Base-by-base conservation (phyloP, 2,113 vertebrate genomes). In the Tyrannus savana region DNA sequence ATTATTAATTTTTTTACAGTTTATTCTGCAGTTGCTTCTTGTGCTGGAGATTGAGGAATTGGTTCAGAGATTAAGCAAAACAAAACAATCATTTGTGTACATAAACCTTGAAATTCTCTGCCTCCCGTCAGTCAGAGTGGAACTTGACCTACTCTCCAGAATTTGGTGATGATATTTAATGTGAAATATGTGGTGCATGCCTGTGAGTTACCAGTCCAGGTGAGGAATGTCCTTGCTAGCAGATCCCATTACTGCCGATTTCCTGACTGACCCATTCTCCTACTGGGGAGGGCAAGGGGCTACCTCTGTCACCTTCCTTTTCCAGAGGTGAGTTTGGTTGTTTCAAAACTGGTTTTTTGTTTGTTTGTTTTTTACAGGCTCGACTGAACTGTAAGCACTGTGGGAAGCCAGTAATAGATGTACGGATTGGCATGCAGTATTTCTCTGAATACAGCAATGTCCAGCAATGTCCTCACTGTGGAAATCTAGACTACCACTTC, bases 391-490 rank as follows among this genome's bases (percentile, higher is more conserved):
- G 99, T 96, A 99, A 99, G 96, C 99, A 99, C 98, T 99, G 99
- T 83, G 99, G 99, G 91, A 99, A 99, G 97, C 99, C 99, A 6
- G 99, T 99, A 94, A 99, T 99, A 96, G 99, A 99, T 52, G 99
- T 99, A 53, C 99, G 99, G 64, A 98, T 99, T 24, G 99, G 99
- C 71, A 99, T 99, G 99, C 99, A 99, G 98, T 99, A 99, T 98
- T 99, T 99, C 98, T 99, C 99, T 1, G 99, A 99, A 96, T 99
- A 99, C 98, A 99, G 99, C 97, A 99, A 99, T 41, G 99, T 99
- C 92, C 99, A 99, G 97, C 99, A 99, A 97, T 99, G 99, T 95
- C 99, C 99, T 58, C 99, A 99, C 98, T 99, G 99, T 91, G 99
- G 99, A 91, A 99, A 99, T 97, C 98, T 99, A 98, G 99, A 99